Percentiles rank a stretch among this genome's conserved stretches.
Evolutionary conservation across 2,888 invertebrate species (phyloP).

Genomic region (Metacarcinus magister): DNA sequence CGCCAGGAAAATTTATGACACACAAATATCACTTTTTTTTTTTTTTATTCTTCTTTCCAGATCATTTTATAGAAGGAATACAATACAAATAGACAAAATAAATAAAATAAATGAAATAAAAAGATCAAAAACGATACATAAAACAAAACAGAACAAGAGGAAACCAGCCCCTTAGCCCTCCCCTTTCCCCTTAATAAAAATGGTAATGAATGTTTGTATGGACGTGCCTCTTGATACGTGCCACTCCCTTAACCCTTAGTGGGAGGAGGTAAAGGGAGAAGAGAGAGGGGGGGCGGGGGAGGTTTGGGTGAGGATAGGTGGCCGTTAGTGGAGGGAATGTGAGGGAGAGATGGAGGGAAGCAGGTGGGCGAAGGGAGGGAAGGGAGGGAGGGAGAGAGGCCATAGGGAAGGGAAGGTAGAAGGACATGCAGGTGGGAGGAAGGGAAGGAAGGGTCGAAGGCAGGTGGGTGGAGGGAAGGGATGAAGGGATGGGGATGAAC

Average conservation of each 20-base stretch:
- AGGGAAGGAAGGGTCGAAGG: background rate
- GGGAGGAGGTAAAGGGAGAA: background rate
- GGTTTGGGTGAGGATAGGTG: background rate
- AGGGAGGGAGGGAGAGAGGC: constrained; percentile 35
- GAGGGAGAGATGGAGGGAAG: background rate
- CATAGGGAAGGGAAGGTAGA: background rate
- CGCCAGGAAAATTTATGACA: background rate
- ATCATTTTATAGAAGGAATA: background rate
- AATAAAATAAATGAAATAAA: background rate
- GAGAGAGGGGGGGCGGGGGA: background rate
- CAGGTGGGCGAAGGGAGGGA: background rate
- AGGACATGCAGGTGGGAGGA: background rate
- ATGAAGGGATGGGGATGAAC: background rate
- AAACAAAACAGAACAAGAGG: background rate
- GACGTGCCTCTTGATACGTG: background rate
- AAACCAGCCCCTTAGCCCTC: background rate
- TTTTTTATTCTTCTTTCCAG: no score
- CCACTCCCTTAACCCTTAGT: background rate
- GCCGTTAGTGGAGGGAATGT: background rate
- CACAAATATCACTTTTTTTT: background rate
- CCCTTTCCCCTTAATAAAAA: background rate
- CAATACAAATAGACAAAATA: background rate
- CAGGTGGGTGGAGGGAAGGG: background rate
- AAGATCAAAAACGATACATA: background rate
- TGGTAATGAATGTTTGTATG: background rate